Base-by-base conservation (phyloP, 2,113 vertebrate genomes). In the Scomber japonicus region DNA sequence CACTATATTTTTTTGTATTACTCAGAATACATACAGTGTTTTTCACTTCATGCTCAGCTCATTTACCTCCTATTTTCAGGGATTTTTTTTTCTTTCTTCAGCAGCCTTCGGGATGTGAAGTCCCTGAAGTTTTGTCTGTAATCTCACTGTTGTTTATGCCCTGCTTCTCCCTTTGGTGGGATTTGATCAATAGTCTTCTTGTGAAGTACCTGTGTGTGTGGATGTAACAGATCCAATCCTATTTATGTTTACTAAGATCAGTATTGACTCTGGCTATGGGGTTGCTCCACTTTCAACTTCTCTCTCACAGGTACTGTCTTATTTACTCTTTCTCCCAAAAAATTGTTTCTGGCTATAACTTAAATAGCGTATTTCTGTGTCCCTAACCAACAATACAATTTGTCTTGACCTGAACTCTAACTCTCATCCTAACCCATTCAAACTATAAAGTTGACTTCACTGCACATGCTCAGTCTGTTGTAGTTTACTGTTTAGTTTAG, bases 111-210 rank as follows among this genome's bases (percentile, higher is more conserved):
- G 57, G 35, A 59, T 50, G 31, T 27, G 16, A 40, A 46, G 35
- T 3, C 11, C 12, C 55, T 67, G 65, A 60, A 44, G 21, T 45
- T 19, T 12, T 17, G 27, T 67, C 53, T 57, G 51, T 84, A 49
- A 82, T 80, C 48, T n/a, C 35, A 15, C 45, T 74, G 60, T 72
- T 90, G 49, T 82, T 70, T 45, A 51, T 64, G 56, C 24, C 31
- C 35, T 75, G 46, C 81, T 62, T 78, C 46, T 73, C 78, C 81
- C 76, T 84, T 83, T 65, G 84, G 85, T 78, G 72, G 46, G 68
- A 46, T 86, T 46, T 91, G 88, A 93, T 93, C 89, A 83, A 89
- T 91, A 89, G 60, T 76, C 70, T 71, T 65, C 70, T 73, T 88
- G 77, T 76, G 83, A 82, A 67, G 65, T 78, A 67, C 51, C 69